Evolutionary conservation across 2,113 vertebrate genomes (phyloP), one percentile per base, ranked within the genome.

Genomic region (Coptodon bakossiorum): DNA sequence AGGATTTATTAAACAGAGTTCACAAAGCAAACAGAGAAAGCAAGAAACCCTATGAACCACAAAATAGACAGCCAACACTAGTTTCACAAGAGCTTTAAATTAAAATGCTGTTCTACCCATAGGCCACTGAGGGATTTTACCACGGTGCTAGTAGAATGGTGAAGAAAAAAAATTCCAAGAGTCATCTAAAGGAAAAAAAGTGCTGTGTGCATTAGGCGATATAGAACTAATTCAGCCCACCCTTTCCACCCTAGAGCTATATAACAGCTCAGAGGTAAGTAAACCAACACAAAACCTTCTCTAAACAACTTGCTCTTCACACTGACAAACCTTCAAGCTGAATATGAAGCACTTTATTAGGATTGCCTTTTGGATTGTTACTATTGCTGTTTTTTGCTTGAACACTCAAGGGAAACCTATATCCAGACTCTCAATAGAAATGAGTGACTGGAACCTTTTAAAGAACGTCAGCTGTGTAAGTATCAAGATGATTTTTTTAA

Each of bases 111-210:
- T 45, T 7, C 86, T n/a, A 13, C 63, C 66, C 24, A 83, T 16
- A 52, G 84, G 87, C 85, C 57, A 89, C 80, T 85, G 89, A 96
- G 95, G 96, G 94, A 96, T 96, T 97, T 97, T 95, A 97, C 97
- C 97, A 96, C 94, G 94, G 94, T 96, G 36, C 68, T 78, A 84
- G 87, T 24, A 90, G 83, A 63, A 88, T 5, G 36, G 36, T 86
- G 27, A 90, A 92, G 87, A 94, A 90, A 98, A 98, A 93, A 97
- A 98, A 98, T 98, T 97, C 98, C 97, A 96, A 98, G 92, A 98
- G 97, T 98, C 98, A 98, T 97, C 97, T 96, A 96, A 94, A 94
- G 97, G 97, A 97, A 97, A 97, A 97, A 97, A 96, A 96, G 90
- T 95, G 96, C 94, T 96, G 95, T 95, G 95, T 95, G 95, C 93